These are phyloP conservation scores for Iselma pallidipennis DNA, from an alignment of 2,888 invertebrate species.

Conservation along the genomic window DNA sequence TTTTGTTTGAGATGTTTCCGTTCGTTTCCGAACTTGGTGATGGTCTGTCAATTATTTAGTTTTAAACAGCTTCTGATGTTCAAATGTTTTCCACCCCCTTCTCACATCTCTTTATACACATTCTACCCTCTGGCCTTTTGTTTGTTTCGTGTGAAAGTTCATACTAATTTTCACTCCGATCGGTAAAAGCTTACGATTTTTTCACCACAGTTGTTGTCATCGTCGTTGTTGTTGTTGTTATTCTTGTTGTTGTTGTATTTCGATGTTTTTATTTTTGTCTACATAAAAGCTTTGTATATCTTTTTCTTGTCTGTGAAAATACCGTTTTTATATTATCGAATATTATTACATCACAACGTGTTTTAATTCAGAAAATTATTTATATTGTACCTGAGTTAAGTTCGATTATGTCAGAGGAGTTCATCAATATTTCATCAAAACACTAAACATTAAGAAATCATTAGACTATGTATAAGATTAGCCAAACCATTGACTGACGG, in stretches of 20 bases:
- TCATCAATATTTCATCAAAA: not conserved
- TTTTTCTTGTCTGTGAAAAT: not conserved
- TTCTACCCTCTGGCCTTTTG: slow-evolving; percentile 9
- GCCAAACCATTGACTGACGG: too few relatives aligned
- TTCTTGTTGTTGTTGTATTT: not conserved
- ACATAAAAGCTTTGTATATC: not conserved
- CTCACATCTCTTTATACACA: not conserved
- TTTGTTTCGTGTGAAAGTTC: slow-evolving; percentile 5
- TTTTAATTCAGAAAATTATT: not conserved
- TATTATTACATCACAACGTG: too few relatives aligned
- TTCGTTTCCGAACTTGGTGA: slow-evolving; percentile 16
- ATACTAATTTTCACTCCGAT: slow-evolving; percentile 1
- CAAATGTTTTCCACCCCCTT: not conserved
- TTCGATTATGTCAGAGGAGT: not conserved
- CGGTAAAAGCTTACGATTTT: not conserved
- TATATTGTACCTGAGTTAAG: not conserved
- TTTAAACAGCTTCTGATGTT: slow-evolving; percentile 21
- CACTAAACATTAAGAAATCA: too few relatives aligned
- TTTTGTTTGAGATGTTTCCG: slow-evolving; percentile 25
- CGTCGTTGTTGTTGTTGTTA: not conserved
- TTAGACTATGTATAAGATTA: too few relatives aligned
- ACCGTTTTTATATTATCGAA: not conserved
- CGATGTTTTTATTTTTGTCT: not conserved
- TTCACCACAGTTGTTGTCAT: not conserved
- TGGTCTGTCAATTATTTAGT: slow-evolving; percentile 30